These are phyloP conservation scores for Argentina silus DNA, from an alignment of 2,797 vertebrate genomes.

Conservation along the genomic window DNA sequence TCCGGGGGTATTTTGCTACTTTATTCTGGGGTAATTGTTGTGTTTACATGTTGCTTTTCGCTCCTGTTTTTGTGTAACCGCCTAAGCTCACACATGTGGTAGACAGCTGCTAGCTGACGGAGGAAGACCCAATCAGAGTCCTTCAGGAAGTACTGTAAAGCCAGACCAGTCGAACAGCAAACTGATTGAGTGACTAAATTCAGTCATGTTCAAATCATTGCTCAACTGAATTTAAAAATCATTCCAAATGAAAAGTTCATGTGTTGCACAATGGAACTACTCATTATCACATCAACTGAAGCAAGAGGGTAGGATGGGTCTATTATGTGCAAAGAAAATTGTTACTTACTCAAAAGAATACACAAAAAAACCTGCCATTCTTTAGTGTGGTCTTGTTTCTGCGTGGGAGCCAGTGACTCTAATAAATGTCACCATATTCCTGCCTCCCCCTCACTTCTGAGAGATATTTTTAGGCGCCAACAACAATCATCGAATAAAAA, in stretches of 20 bases:
- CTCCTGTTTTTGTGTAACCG: constrained; percentile 49
- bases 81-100: constrained; percentile 47
- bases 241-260: too few relatives aligned
- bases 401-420: constrained; percentile 65
- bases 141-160: constrained; percentile 21
- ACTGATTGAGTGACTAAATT: neutral
- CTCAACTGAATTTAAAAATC: neutral
- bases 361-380: constrained; percentile 44
- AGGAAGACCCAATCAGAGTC: constrained; percentile 37
- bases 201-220: neutral
- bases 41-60: constrained; percentile 44
- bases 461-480: constrained; percentile 69
- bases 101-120: constrained; percentile 50
- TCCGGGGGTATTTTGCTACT: constrained; percentile 32
- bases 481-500: constrained; percentile 65
- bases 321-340: constrained; percentile 20
- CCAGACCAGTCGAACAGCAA: constrained; percentile 34
- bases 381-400: constrained; percentile 38
- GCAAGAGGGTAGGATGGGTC: neutral
- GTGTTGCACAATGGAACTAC: too few relatives aligned
- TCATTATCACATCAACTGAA: too few relatives aligned
- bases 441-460: constrained; percentile 64
- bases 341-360: constrained; percentile 57
- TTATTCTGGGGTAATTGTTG: constrained; percentile 37
- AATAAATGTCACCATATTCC: constrained; percentile 71